Base-by-base conservation (phyloP, 2,113 vertebrate genomes). In the Nycticebus coucang region DNA sequence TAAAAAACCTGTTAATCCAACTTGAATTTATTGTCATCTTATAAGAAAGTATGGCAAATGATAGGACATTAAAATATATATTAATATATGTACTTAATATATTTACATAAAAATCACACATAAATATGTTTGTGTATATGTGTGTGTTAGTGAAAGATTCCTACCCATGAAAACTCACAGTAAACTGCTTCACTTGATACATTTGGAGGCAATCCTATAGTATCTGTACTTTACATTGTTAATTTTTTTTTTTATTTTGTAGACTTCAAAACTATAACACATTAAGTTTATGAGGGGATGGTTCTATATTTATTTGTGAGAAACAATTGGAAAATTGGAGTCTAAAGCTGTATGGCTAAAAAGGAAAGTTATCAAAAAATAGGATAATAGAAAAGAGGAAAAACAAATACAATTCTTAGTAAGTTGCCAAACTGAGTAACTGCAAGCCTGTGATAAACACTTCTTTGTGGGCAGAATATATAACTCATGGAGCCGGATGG, bases 1-100 rank as follows among this genome's bases (percentile, higher is more conserved):
- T 96, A 98, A 97, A 98, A 98, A 98, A 98, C 93, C 98, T 98
- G 97, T 98, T 98, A 98, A 98, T 98, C 94, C 77, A 96, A 96
- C 94, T 98, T 97, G 94, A 97, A 97, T 98, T 98, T 98, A 98
- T 97, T 98, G 93, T 90, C 97, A 55, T 98, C 83, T 97, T 97
- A 94, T 95, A 98, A 97, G 53, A 98, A 97, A 95, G 96, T 95
- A 28, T 84, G 98, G 50, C 72, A 97, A 95, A 89, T 77, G 93
- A 96, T 91, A 87, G 74, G 80, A 95, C 50, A 92, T 45, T 89
- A 74, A 95, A 71, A 26, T 64, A 45, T 66, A 89, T 72, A 2
- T 8, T 28, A 4, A 45, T 19, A 17, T 15, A 21, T 19, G 37
- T 55, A 64, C 10, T 64, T 64, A 64, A 21, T 55, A 35, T 41